phyloP scores from a whole-genome alignment of 2,888 invertebrate species.

The Athalia cordata region DNA sequence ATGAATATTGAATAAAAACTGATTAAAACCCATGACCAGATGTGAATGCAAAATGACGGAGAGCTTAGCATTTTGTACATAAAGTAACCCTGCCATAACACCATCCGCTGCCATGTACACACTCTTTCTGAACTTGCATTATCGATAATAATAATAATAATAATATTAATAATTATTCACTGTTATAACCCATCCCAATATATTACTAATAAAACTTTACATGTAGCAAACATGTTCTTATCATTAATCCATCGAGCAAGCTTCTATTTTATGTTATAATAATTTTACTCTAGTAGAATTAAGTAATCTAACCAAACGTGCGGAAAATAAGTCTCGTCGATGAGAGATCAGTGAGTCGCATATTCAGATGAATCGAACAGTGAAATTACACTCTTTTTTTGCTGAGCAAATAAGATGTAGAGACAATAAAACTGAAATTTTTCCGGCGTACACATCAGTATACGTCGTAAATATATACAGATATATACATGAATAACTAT shows the following conservation, averaged over 20 bases:
- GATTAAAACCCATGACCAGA: not conserved
- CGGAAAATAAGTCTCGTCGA: not conserved
- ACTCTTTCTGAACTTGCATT: conserved; percentile 52
- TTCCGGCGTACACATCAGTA: too few relatives aligned
- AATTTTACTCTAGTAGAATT: conserved; percentile 27
- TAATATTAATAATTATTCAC: conserved; percentile 49
- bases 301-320: conserved; percentile 8
- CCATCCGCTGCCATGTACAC: conserved; percentile 47
- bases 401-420: too few relatives aligned
- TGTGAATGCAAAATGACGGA: conserved; percentile 28
- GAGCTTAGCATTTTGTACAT: conserved; percentile 45
- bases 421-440: too few relatives aligned
- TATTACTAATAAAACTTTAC: conserved; percentile 43
- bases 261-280: conserved; percentile 24
- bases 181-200: conserved; percentile 52
- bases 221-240: conserved; percentile 39
- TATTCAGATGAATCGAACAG: too few relatives aligned
- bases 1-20: not conserved
- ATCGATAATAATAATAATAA: conserved; percentile 50
- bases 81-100: conserved; percentile 41
- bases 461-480: too few relatives aligned
- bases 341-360: not conserved
- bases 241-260: conserved; percentile 38
- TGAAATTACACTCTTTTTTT: too few relatives aligned
- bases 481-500: too few relatives aligned